Base-by-base conservation (phyloP, 64 coral and sea anemone species). In the Pocillopora damicornis region DNA sequence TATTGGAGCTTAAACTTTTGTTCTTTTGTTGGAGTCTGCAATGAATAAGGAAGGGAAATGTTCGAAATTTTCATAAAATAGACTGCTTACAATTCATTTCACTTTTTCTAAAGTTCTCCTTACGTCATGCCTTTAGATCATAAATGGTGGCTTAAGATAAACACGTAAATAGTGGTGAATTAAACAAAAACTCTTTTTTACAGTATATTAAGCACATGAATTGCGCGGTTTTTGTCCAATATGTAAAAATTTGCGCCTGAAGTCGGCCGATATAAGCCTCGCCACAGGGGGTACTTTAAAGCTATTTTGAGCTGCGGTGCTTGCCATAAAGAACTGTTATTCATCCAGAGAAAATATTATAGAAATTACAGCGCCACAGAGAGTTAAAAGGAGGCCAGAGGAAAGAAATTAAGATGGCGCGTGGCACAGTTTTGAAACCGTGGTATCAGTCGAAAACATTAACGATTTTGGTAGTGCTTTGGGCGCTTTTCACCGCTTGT, bases 361-460 rank as follows among this genome's bases (percentile, higher is more conserved):
- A 64, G 81, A 87, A 73, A 63, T 78, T 60, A 77, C 67, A 64
- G 77, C 78, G 68, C 10, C 80, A 75, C 57, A 76, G 82, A 25
- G 17, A 66, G 58, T 37, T 77, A 37, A 35, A 22, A 38, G 65
- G 80, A 37, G n/a, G 58, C 77, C 81, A 16, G 11, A 74, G 57
- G 38, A 61, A 60, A 17, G 51, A 59, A 64, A 30, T 61, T 30
- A 90, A 59, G 4, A 91, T 92, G 90, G 82, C 56, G 66, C 76
- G 92, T 35, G 57, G 75, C 66, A 56, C 76, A 37, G 37, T 87
- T 1, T 71, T 78, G 45, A 95, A 95, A 63, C 91, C 93, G 18
- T 99, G 97, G 97, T 89, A 95, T 65, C 90, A 94, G 26, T 99
- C 97, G 22, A 92, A 92, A 86, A 92, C 91, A 13, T 76, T 91